phyloP scores from a whole-genome alignment of 1,140 invertebrate genomes.

The Helicorthomorpha holstii region DNA sequence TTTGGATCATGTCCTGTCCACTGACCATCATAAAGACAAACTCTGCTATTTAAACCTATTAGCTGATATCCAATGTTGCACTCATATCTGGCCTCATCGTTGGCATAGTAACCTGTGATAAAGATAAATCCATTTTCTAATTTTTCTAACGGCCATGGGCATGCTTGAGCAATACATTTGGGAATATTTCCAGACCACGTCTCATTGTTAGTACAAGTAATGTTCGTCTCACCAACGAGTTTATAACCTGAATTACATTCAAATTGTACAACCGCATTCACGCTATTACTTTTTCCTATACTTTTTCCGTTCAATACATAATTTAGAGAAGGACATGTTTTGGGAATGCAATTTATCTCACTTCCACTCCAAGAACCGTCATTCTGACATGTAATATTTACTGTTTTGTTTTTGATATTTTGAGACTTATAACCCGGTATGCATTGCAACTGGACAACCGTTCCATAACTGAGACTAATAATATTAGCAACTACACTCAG shows the following conservation, averaged over 20 bases:
- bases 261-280: conserved; percentile 18
- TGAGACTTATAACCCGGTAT: conserved; percentile 11
- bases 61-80: background rate
- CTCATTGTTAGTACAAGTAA: conserved; percentile 10
- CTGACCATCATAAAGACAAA: background rate
- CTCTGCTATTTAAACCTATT: background rate
- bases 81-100: background rate
- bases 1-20: conserved; percentile 11
- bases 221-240: conserved; percentile 8
- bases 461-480: conserved; percentile 10
- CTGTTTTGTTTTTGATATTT: conserved; percentile 13
- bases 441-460: conserved; percentile 13
- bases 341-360: conserved; percentile 15
- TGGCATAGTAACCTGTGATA: background rate
- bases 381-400: conserved; percentile 14
- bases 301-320: background rate
- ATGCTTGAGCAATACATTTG: conserved; percentile 7
- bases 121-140: background rate
- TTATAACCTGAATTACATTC: conserved; percentile 19
- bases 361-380: conserved; percentile 17
- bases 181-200: conserved; percentile 10
- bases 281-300: conserved; percentile 3
- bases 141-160: background rate
- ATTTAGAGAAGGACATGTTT: conserved; percentile 12
- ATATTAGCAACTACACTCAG: conserved; percentile 11